Evolutionary conservation across 2,113 vertebrate genomes (phyloP).

Genomic region (Pithys albifrons): DNA sequence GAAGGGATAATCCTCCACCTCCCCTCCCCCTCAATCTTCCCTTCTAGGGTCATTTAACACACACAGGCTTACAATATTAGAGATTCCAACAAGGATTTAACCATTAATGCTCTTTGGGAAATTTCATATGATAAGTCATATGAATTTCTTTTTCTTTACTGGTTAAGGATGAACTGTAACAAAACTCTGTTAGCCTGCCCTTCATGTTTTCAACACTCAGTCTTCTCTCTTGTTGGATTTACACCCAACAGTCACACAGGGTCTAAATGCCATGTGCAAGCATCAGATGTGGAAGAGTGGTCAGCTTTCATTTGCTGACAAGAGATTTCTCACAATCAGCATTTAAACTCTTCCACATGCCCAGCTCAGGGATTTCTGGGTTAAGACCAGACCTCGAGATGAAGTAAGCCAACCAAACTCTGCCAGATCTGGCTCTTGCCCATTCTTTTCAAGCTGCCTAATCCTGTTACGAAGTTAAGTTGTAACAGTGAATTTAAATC

Average conservation of each 20-base stretch:
- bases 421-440: conserved; percentile 8
- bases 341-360: conserved; percentile 4
- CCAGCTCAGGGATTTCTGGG: conserved; percentile 28
- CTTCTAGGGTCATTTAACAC: conserved; percentile 73
- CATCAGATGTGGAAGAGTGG: background rate
- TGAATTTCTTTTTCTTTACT: conserved; percentile 40
- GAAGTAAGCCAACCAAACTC: conserved; percentile 39
- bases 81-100: conserved; percentile 87
- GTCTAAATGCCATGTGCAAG: background rate
- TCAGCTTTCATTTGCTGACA: conserved; percentile 21
- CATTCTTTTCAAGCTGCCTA: conserved; percentile 49
- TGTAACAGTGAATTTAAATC: conserved; percentile 54
- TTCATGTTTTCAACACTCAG: background rate
- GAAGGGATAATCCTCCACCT: conserved; percentile 64
- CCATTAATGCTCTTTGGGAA: conserved; percentile 79
- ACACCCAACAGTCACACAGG: fast-evolving
- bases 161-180: conserved; percentile 23
- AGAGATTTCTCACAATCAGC: background rate
- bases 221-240: background rate
- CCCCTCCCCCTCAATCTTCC: conserved; percentile 51
- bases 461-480: conserved; percentile 59
- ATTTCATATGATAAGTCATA: conserved; percentile 66
- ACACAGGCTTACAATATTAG: conserved; percentile 72
- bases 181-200: background rate
- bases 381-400: conserved; percentile 1